A percentile compares a stretch with the other conserved stretches of the same genome.
Conservation (phyloP, 2,113 vertebrate genomes). For the Tauraco erythrolophus region DNA sequence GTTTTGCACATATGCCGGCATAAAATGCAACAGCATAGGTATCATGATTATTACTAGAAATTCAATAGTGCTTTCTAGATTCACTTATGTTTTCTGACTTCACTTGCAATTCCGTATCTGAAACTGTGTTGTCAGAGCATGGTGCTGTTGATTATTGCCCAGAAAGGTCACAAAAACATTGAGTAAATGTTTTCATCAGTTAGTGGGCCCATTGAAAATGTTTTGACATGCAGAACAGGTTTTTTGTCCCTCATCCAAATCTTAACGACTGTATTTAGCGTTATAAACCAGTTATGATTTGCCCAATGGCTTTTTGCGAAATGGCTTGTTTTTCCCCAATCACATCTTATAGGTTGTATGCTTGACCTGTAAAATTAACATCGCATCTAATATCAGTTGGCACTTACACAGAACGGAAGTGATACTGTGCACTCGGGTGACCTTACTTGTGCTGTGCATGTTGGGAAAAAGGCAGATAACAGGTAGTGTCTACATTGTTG, state of each 20-base stretch:
- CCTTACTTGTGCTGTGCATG: no score
- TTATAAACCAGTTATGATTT: background rate
- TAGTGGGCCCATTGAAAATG: background rate
- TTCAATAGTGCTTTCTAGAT: background rate
- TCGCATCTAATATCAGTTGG: background rate
- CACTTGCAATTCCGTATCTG: background rate
- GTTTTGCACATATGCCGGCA: background rate
- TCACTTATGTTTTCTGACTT: background rate
- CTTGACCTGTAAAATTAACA: no score
- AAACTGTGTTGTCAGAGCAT: background rate
- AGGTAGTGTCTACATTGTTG: rapidly evolving
- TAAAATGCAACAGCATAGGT: background rate
- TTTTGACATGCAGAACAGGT: background rate
- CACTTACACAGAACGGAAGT: background rate
- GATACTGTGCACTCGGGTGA: background rate
- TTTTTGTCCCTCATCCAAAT: background rate
- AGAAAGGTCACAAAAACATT: background rate
- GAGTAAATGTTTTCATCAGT: background rate
- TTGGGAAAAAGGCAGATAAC: background rate
- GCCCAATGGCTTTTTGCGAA: background rate
- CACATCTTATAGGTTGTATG: background rate
- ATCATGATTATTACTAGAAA: background rate
- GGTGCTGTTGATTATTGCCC: background rate
- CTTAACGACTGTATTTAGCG: background rate
- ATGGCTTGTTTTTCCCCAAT: background rate